A percentile compares a stretch with the other conserved stretches of the same genome.
phyloP scores from a whole-genome alignment of 1,140 invertebrate genomes.

The Drosophila suzukii region DNA sequence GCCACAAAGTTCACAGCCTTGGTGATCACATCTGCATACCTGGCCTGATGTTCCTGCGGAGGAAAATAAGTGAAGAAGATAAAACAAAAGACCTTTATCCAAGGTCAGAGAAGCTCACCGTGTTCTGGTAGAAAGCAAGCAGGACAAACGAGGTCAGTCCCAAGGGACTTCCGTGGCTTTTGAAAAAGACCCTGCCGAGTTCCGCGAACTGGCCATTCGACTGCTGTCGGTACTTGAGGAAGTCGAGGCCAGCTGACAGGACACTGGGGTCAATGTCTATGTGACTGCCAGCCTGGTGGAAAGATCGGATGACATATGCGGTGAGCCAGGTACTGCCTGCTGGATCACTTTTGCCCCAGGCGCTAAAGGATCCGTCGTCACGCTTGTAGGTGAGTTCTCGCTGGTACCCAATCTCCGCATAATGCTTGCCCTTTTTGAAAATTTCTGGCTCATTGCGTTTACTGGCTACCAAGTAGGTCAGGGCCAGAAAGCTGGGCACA shows the following conservation, averaged over 20 bases:
- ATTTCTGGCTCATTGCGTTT: constrained; percentile 37
- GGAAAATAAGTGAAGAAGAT: constrained; percentile 2
- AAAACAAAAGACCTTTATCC: too few species aligned
- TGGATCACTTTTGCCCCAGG: constrained; percentile 92
- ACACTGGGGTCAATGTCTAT: constrained; percentile 91
- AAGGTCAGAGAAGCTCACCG: constrained; percentile 73
- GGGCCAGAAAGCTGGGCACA: constrained; percentile 94
- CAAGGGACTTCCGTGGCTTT: constrained; percentile 85
- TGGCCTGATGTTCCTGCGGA: constrained; percentile 70
- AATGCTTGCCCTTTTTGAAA: constrained; percentile 87
- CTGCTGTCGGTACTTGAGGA: constrained; percentile 88
- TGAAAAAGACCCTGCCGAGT: constrained; percentile 87
- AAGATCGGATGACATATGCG: constrained; percentile 95
- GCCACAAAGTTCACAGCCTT: constrained; percentile 93
- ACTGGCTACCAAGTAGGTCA: constrained; percentile 88
- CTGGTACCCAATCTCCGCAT: constrained; percentile 95
- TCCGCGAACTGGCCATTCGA: constrained; percentile 93
- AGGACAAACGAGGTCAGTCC: constrained; percentile 94
- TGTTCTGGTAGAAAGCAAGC: constrained; percentile 91
- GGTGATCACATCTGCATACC: constrained; percentile 88
- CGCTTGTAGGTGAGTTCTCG: constrained; percentile 95
- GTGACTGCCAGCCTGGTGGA: constrained; percentile 92
- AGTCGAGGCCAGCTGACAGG: constrained; percentile 90
- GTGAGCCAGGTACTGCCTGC: constrained; percentile 95
- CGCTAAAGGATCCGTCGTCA: constrained; percentile 96